Base-by-base conservation (phyloP, 2,888 invertebrate species). In the Notodromas monacha region DNA sequence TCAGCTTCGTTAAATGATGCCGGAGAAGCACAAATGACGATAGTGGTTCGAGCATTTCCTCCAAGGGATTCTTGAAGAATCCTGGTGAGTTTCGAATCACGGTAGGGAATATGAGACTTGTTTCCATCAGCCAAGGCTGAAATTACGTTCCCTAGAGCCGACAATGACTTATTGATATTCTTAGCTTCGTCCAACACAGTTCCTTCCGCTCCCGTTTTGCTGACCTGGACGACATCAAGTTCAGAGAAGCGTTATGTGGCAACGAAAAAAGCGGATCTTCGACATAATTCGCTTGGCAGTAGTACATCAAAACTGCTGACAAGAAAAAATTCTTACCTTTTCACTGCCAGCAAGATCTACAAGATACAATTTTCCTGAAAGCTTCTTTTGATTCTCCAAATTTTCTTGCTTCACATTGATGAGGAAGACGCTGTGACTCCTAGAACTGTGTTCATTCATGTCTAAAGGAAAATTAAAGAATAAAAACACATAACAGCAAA, bases 321-420 rank as follows among this genome's bases (percentile, higher is more conserved):
- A 11, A 28, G 12, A n/a, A n/a, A 4, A n/a, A 12, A 15, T 14
- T 31, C 40, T 39, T 45, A 73, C 84, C 61, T 96, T 96, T 57
- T 99, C 96, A 44, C 86, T 86, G 55, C 96, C 96, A 45, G 96
- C 96, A 57, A 99, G 72, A 67, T 99, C 96, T 36, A 99, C 96
- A 41, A 96, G 63, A 55, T 99, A 96, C 36, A 99, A 57, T 56
- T 96, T 99, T 37, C 96, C 96, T 15, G 84, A 79, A 16, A 99
- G 60, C 53, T 96, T 96, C 56, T 96, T 96, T 56, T 96, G 86
- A 48, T 84, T 92, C 54, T 89, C 89, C 45, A 86, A 60, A 56
- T 99, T 92, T 52, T 96, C 92, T 55, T 96, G 96, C 53, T 96
- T 92, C 6, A 99, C 92, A 50, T 92, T 89, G 44, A 99, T 96